Conservation (phyloP, 2,797 vertebrate species). For the Mastacembelus armatus region DNA sequence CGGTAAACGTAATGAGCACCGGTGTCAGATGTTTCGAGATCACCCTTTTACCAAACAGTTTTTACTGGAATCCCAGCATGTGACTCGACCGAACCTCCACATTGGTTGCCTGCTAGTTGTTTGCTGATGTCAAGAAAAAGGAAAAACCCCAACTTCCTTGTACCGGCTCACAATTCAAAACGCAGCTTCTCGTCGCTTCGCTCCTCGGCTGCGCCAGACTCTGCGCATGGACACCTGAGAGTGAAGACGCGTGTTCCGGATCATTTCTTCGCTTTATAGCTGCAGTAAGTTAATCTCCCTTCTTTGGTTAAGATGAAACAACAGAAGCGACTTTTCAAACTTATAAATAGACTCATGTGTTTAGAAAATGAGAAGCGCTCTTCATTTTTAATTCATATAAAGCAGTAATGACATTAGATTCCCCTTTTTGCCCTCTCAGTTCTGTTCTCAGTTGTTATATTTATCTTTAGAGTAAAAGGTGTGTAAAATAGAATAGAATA, state of each 20-base stretch:
- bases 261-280: accelerated
- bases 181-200: neutral
- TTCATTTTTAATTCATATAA: too few species aligned
- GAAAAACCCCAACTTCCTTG: conserved; percentile 42
- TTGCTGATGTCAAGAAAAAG: conserved; percentile 10
- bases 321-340: neutral
- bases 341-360: too few species aligned
- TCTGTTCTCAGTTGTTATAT: too few species aligned
- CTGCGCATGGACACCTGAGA: neutral
- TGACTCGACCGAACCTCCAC: conserved; percentile 16
- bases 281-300: conserved; percentile 6
- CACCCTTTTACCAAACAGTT: neutral
- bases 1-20: neutral
- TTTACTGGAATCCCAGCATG: neutral
- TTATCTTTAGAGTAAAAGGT: too few species aligned
- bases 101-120: neutral
- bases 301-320: neutral
- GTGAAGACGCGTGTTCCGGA: accelerated
- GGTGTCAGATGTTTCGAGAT: neutral
- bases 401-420: too few species aligned
- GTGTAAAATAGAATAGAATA: too few species aligned
- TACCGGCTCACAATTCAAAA: neutral
- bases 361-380: too few species aligned
- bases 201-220: neutral
- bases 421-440: too few species aligned